Evolutionary conservation across 2,113 vertebrate genomes (phyloP).

Genomic region (Nymphicus hollandicus): DNA sequence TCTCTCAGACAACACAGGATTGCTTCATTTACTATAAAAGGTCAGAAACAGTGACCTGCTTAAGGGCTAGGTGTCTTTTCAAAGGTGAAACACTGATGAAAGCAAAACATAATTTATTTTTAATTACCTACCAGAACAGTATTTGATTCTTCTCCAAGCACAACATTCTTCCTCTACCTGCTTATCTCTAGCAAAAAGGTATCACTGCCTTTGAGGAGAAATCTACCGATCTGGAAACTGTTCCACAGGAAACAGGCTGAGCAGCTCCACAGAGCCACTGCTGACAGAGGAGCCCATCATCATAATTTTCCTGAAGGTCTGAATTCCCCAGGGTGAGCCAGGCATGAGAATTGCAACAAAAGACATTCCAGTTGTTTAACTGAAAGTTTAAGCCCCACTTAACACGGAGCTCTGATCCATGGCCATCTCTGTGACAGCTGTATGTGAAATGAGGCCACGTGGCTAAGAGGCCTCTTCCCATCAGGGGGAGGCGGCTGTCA

Average conservation of each 20-base stretch:
- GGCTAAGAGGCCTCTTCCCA: background rate
- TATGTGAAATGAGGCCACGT: background rate
- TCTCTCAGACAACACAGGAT: background rate
- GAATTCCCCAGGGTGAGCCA: background rate
- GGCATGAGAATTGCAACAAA: background rate
- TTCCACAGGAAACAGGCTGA: background rate
- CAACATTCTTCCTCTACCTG: background rate
- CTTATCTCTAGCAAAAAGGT: background rate
- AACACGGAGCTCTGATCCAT: background rate
- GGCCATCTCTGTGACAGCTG: background rate
- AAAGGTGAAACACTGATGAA: slow-evolving; percentile 22
- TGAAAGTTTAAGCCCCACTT: background rate
- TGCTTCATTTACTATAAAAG: background rate
- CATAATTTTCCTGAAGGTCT: background rate
- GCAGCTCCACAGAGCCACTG: background rate
- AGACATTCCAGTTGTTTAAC: background rate
- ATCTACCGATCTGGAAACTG: background rate
- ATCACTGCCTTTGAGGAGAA: background rate
- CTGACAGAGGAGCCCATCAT: background rate
- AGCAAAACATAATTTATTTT: slow-evolving; percentile 38
- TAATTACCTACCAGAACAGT: slow-evolving; percentile 15
- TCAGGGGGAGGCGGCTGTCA: background rate
- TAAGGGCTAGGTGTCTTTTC: background rate
- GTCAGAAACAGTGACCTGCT: background rate
- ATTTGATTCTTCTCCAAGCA: background rate